These are phyloP conservation scores for Euproctis similis DNA, from an alignment of 2,888 invertebrate species.

Conservation along the genomic window DNA sequence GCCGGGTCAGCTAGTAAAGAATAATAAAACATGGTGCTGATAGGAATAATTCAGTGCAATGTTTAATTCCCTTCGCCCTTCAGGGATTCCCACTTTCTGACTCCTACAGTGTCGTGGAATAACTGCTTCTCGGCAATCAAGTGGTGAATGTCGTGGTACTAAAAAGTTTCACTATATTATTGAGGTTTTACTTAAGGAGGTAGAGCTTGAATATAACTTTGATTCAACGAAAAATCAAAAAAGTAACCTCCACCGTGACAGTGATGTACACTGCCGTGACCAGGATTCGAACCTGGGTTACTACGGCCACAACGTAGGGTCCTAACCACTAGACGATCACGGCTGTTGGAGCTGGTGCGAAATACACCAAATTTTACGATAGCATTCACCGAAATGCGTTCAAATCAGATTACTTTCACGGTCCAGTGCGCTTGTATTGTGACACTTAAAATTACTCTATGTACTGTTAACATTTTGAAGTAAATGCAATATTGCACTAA, in stretches of 20 bases:
- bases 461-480: background rate
- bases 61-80: no score
- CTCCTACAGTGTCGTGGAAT: no score
- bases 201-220: no score
- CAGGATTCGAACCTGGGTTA: constrained; percentile 84
- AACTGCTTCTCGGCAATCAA: no score
- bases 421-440: background rate
- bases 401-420: constrained; percentile 3
- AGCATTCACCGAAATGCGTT: constrained; percentile 1
- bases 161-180: no score
- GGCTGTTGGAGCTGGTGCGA: constrained; percentile 50
- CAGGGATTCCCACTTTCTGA: no score
- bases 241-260: background rate
- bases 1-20: no score
- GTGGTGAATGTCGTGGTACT: no score
- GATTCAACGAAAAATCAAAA: background rate
- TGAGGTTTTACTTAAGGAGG: no score
- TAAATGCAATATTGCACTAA: background rate
- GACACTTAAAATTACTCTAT: background rate
- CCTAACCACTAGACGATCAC: constrained; percentile 74
- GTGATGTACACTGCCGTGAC: constrained; percentile 61
- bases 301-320: constrained; percentile 86
- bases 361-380: constrained; percentile 58
- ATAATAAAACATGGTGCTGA: no score
- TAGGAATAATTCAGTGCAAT: no score